phyloP scores from a whole-genome alignment of 2,888 invertebrate genomes.

The Willowsia nigromaculata region DNA sequence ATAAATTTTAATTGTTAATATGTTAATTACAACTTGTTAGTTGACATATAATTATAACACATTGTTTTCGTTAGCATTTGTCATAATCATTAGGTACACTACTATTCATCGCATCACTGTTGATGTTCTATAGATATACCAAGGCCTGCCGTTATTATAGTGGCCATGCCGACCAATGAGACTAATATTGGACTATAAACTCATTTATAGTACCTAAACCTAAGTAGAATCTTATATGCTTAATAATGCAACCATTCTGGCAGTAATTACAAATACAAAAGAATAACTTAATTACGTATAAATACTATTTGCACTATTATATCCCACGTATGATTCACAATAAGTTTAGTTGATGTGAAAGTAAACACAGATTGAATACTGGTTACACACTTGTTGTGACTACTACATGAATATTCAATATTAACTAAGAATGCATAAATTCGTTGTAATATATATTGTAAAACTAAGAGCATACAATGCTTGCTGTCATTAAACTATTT shows the following conservation, averaged over 20 bases:
- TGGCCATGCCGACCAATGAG: slow-evolving; percentile 73
- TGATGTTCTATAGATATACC: not conserved
- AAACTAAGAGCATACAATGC: not conserved
- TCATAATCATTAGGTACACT: no score
- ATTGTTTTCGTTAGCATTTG: no score
- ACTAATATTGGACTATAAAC: slow-evolving; percentile 71
- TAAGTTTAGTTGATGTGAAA: no score
- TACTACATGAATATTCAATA: no score
- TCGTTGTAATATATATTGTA: not conserved
- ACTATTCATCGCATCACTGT: not conserved
- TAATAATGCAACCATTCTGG: not conserved
- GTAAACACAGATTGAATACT: no score
- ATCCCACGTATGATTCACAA: no score
- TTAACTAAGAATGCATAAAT: no score
- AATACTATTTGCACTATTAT: no score
- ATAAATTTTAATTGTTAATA: not conserved
- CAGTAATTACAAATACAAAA: no score
- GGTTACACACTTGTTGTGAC: no score
- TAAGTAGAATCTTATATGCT: not conserved
- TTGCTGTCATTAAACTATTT: not conserved
- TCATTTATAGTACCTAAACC: slow-evolving; percentile 18
- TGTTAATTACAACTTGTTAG: not conserved
- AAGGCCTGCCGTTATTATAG: slow-evolving; percentile 60
- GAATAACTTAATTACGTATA: no score
- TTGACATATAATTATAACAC: no score